Conservation (phyloP, 2,797 vertebrate species). For the Pantherophis vulpinus region DNA sequence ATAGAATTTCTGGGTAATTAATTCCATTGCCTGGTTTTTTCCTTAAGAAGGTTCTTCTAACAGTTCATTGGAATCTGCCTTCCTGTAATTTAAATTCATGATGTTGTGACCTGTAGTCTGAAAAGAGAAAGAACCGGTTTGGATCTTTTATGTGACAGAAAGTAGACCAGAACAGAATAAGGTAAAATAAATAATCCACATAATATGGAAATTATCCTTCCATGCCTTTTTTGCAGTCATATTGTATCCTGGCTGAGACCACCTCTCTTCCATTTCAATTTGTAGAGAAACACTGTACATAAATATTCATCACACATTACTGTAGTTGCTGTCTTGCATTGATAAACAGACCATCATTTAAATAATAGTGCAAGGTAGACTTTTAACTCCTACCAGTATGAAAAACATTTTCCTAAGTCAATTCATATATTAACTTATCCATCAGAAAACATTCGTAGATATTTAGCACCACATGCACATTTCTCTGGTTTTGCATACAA, state of each 20-base stretch:
- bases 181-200: neutral
- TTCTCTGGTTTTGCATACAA: neutral
- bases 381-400: neutral
- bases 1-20: neutral
- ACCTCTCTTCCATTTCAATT: neutral
- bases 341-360: neutral
- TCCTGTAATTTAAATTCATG: neutral
- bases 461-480: neutral
- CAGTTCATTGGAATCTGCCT: neutral
- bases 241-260: neutral
- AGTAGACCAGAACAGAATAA: neutral
- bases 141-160: neutral
- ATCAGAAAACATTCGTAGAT: neutral
- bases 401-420: neutral
- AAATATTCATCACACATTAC: neutral
- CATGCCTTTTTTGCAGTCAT: neutral
- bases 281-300: neutral
- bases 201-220: neutral
- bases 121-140: neutral
- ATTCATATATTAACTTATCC: neutral
- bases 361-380: neutral
- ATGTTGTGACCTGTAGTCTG: neutral
- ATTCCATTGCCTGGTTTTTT: neutral
- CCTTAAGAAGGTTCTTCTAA: neutral
- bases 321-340: neutral